Conservation (phyloP, 2,797 vertebrate genomes). For the Cynodonichthys magdalenae region DNA sequence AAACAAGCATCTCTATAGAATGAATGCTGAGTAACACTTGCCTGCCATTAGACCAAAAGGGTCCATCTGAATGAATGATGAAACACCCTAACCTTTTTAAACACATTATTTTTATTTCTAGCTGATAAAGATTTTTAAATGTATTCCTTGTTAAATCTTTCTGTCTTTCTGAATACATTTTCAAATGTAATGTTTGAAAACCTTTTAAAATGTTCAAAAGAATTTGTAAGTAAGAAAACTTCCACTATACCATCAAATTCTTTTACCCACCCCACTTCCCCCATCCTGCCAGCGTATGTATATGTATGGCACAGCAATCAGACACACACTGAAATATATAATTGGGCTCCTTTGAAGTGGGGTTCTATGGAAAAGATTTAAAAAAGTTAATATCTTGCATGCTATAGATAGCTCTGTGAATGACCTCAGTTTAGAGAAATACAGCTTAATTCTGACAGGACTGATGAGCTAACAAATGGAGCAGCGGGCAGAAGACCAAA, state of each 20-base stretch:
- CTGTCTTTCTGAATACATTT: constrained; percentile 24
- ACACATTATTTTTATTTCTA: constrained; percentile 23
- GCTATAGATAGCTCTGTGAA: too few species aligned
- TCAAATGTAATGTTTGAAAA: constrained; percentile 16
- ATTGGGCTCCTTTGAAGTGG: too few species aligned
- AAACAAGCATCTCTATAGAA: constrained; percentile 19
- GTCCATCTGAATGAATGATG: constrained; percentile 6
- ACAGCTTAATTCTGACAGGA: too few species aligned
- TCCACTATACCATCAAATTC: not conserved
- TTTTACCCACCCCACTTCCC: not conserved
- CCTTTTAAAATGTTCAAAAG: not conserved
- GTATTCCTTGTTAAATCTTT: constrained; percentile 24
- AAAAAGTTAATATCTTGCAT: too few species aligned
- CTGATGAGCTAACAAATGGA: too few species aligned
- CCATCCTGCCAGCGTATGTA: not conserved
- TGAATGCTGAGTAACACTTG: constrained; percentile 11
- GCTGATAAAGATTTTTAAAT: constrained; percentile 5
- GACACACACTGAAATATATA: not conserved
- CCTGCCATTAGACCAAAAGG: constrained; percentile 11
- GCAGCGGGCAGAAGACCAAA: too few species aligned
- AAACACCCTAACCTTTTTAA: constrained; percentile 11
- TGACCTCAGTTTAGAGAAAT: too few species aligned
- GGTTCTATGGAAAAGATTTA: too few species aligned
- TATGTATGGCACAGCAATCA: not conserved
- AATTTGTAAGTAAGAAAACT: not conserved